A percentile compares a stretch with the other conserved stretches of the same genome.
Conservation (phyloP, 2,888 invertebrate genomes). For the Diplazon laetatorius region DNA sequence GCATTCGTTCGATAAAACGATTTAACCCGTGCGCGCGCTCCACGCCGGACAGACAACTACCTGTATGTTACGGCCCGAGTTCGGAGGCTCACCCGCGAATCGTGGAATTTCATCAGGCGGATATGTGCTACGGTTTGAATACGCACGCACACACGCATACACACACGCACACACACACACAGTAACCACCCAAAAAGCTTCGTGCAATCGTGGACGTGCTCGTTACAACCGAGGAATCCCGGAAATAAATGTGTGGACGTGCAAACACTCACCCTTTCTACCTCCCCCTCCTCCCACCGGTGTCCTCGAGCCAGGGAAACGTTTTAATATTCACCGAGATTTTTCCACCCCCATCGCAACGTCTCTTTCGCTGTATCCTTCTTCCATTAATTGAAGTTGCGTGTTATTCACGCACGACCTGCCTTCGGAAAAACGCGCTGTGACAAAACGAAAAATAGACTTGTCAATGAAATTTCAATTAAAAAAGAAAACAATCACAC, state of each 20-base stretch:
- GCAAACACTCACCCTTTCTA: background rate
- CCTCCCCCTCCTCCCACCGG: background rate
- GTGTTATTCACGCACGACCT: background rate
- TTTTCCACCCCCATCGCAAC: conserved; percentile 3
- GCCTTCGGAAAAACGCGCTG: no score
- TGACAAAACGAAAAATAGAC: background rate
- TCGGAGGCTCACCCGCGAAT: conserved; percentile 32
- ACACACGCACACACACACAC: background rate
- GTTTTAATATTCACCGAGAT: conserved; percentile 35
- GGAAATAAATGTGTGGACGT: conserved; percentile 31
- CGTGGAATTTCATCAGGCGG: conserved; percentile 60
- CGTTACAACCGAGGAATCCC: background rate
- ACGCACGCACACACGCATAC: background rate
- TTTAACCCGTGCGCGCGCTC: conserved; percentile 19
- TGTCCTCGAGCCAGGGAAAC: conserved; percentile 11
- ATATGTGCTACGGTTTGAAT: conserved; percentile 43
- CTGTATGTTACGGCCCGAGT: conserved; percentile 6
- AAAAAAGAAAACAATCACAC: background rate
- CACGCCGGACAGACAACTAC: conserved; percentile 37
- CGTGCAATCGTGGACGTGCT: conserved; percentile 20
- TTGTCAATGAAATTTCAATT: background rate
- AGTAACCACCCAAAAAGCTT: background rate
- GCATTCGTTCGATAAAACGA: conserved; percentile 60
- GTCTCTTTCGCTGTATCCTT: background rate
- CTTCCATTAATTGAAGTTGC: background rate